Evolutionary conservation across 1,140 invertebrate genomes (phyloP), one percentile per base, ranked within the genome.

Genomic region (Pseudomyrmex cubaensis): DNA sequence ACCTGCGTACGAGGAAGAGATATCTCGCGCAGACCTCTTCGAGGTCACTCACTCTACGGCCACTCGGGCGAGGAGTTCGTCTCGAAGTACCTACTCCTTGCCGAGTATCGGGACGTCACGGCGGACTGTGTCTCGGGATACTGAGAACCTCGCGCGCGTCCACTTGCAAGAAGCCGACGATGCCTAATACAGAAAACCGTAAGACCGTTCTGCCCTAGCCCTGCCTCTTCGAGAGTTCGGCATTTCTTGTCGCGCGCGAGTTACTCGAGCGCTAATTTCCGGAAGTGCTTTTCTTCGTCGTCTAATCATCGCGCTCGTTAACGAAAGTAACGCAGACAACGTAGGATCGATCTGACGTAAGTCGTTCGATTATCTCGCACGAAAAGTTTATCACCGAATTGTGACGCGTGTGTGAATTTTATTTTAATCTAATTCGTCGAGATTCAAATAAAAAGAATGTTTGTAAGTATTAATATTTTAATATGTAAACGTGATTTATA

Each of bases 131-230:
- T 56, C 78, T 59, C 61, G 59, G 73, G 83, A 88, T 93, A 92
- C 92, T 85, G 56, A 85, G 91, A 93, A 93, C 77, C 20, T 61
- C 74, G 35, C 59, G 64, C 35, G 35, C 35, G 35, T 35, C 35
- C 35, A 35, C 35, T 35, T 35, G 67, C 89, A 94, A 93, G 92
- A 94, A 94, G 91, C 83, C 35, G 82, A 86, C 89, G 89, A 89
- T 90, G 77, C 93, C 93, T 94, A 94, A 94, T 94, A 94, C 91
- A 94, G 93, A 91, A 91, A 93, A 92, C 91, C 87, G 90, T 92
- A 90, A 88, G 88, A 84, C 85, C 48, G 84, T 88, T 74, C 78
- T 85, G 76, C 77, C 72, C 56, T 87, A 77, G 85, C 44, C 82
- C 70, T 82, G 57, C 64, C 82, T 56, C 25, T 50, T 9, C 66